These are phyloP conservation scores for Athrips mouffetella DNA, from an alignment of 2,888 invertebrate genomes.

Conservation along the genomic window DNA sequence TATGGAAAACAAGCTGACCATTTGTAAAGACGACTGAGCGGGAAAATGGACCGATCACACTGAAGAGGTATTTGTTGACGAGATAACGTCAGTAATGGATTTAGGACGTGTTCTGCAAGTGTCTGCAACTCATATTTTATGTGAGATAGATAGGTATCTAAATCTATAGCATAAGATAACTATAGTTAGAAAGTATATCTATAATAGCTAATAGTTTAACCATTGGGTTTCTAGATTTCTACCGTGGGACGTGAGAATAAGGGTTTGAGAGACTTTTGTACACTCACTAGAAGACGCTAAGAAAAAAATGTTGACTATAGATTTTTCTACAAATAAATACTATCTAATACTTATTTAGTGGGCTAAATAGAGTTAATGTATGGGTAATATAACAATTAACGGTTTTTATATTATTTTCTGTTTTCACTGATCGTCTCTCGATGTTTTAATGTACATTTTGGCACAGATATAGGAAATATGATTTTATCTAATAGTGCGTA, in stretches of 20 bases:
- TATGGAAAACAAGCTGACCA: too few relatives aligned
- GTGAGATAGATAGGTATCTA: conserved; percentile 4
- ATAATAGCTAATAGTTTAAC: conserved; percentile 12
- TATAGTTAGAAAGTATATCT: conserved; percentile 16
- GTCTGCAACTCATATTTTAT: too few relatives aligned
- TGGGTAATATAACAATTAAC: conserved; percentile 24
- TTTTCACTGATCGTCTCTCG: conserved; percentile 43
- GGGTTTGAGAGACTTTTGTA: conserved; percentile 67
- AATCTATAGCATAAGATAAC: conserved; percentile 16
- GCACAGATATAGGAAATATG: conserved; percentile 65
- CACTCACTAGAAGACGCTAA: conserved; percentile 56
- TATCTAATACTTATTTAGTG: conserved; percentile 39
- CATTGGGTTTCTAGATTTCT: conserved; percentile 35
- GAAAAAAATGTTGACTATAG: conserved; percentile 51
- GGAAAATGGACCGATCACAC: too few relatives aligned
- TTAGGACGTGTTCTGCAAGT: too few relatives aligned
- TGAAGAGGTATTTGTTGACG: too few relatives aligned
- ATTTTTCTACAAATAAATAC: conserved; percentile 50
- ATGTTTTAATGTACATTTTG: conserved; percentile 48
- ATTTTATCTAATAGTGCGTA: conserved; percentile 34
- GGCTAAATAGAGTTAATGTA: conserved; percentile 6
- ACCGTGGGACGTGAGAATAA: conserved; percentile 74
- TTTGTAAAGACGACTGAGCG: too few relatives aligned
- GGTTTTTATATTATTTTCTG: conserved; percentile 24
- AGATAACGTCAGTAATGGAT: too few relatives aligned